Percentiles rank a stretch among this genome's conserved stretches.
phyloP scores from a whole-genome alignment of 2,113 vertebrate genomes.

The Pseudonaja textilis region DNA sequence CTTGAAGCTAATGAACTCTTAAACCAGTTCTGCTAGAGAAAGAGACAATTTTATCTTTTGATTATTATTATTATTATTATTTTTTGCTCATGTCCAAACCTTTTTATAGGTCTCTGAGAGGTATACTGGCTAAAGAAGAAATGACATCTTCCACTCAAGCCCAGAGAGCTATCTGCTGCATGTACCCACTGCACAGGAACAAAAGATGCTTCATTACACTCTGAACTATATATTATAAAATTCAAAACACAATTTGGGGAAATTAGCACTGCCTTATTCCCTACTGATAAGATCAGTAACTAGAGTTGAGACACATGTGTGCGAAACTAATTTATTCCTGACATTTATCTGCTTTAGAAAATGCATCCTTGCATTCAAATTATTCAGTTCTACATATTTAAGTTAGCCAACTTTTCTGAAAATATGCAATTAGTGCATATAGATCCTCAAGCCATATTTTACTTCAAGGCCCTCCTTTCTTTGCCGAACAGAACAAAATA shows the following conservation, averaged over 20 bases:
- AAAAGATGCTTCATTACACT: neutral
- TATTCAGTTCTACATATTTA: conserved; percentile 54
- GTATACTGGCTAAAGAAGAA: neutral
- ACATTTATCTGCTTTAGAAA: conserved; percentile 41
- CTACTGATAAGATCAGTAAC: neutral
- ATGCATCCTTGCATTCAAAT: conserved; percentile 47
- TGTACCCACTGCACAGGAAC: neutral
- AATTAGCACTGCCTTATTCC: neutral
- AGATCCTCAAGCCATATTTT: conserved; percentile 53
- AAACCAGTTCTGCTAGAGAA: neutral
- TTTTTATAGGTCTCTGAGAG: neutral
- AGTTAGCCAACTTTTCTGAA: conserved; percentile 62
- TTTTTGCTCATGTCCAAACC: neutral
- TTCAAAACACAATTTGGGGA: neutral
- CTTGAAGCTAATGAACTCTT: neutral
- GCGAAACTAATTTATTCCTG: conserved; percentile 30
- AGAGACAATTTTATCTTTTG: neutral
- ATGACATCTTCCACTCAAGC: neutral
- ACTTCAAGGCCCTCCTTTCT: conserved; percentile 65
- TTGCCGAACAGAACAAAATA: conserved; percentile 63
- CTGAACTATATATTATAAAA: neutral
- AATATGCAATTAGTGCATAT: conserved; percentile 50
- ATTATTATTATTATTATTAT: neutral
- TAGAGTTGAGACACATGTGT: conserved; percentile 14
- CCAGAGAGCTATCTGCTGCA: neutral